phyloP scores from a whole-genome alignment of 2,113 vertebrate genomes.

The Coracopsis vasa region DNA sequence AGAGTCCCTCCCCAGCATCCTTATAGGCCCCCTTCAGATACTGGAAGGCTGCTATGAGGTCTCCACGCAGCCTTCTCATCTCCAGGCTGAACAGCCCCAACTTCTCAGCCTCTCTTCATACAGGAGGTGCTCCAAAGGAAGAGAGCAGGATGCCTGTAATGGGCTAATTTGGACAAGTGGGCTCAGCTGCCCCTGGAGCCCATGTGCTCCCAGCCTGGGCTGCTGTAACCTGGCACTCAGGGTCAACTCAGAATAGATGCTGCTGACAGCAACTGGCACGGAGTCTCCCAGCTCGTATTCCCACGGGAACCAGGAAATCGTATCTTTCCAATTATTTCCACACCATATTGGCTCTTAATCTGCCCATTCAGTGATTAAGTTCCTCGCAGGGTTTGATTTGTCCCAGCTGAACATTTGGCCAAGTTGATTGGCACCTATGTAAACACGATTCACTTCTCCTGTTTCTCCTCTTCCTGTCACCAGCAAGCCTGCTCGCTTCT shows the following conservation, averaged over 20 bases:
- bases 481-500: not conserved
- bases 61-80: not conserved
- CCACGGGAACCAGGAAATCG: not conserved
- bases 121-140: not conserved
- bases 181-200: conserved; percentile 1
- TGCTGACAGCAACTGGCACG: conserved; percentile 34
- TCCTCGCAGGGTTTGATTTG: not conserved
- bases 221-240: conserved; percentile 1
- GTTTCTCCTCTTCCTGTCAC: not conserved
- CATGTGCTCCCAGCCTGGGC: accelerated
- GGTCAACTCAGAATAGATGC: conserved; percentile 35
- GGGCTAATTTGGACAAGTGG: not conserved
- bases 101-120: not conserved
- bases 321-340: conserved; percentile 8
- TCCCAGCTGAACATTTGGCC: not conserved
- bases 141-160: not conserved
- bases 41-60: not conserved
- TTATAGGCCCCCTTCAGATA: no score
- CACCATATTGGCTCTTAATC: not conserved
- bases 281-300: not conserved
- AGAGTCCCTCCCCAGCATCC: no score
- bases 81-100: not conserved
- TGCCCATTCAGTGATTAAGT: not conserved
- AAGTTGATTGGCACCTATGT: not conserved
- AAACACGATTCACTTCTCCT: not conserved